Conservation (phyloP, 1,140 invertebrate genomes). For the Pomacea maculata region DNA sequence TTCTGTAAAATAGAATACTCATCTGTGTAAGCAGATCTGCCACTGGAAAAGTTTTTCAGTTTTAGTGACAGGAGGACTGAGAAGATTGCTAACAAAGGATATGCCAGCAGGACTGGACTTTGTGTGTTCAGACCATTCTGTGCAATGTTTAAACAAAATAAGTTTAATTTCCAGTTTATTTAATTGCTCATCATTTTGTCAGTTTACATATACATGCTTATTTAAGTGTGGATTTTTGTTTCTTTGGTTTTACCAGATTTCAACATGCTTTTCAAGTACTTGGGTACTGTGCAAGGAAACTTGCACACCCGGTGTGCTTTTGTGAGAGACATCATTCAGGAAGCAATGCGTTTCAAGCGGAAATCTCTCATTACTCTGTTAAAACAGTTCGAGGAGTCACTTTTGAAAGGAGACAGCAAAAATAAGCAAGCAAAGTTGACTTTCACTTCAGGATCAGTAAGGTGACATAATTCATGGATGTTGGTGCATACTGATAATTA, state of each 20-base stretch:
- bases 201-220: too few relatives aligned
- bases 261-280: slow-evolving; percentile 74
- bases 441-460: neutral
- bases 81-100: too few relatives aligned
- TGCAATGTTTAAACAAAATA: neutral
- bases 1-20: too few relatives aligned
- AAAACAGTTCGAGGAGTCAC: slow-evolving; percentile 55
- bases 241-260: slow-evolving; percentile 75
- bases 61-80: too few relatives aligned
- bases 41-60: too few relatives aligned
- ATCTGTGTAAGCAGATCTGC: too few relatives aligned
- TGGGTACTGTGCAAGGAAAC: slow-evolving; percentile 78
- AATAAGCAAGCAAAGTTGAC: slow-evolving; percentile 1
- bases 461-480: too few relatives aligned
- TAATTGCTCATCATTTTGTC: too few relatives aligned
- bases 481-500: too few relatives aligned
- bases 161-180: slow-evolving; percentile 33
- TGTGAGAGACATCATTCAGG: slow-evolving; percentile 79
- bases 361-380: slow-evolving; percentile 74
- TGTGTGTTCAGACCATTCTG: neutral
- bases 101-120: neutral
- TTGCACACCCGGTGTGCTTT: slow-evolving; percentile 75
- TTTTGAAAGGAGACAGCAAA: slow-evolving; percentile 31
- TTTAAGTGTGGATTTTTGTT: slow-evolving; percentile 53
- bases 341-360: slow-evolving; percentile 83